Percentiles rank a stretch among this genome's conserved stretches.
Conservation (phyloP, 2,797 vertebrate species). For the Rhinogobio ventralis region DNA sequence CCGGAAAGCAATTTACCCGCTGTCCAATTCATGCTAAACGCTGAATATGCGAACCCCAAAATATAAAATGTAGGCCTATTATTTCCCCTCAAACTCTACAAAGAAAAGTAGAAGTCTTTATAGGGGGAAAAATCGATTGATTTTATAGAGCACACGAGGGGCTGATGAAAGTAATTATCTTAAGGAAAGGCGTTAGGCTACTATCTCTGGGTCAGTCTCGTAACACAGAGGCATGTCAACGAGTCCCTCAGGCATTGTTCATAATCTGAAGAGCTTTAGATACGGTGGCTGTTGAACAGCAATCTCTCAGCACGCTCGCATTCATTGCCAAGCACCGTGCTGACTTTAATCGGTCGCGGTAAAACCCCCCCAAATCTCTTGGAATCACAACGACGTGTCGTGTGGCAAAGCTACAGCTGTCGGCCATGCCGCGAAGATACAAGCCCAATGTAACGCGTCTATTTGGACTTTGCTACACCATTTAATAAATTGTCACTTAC, state of each 20-base stretch:
- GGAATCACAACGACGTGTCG: slow-evolving; percentile 50
- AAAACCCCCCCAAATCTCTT: slow-evolving; percentile 47
- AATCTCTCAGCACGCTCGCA: slow-evolving; percentile 66
- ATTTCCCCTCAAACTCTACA: not conserved
- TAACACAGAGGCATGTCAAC: slow-evolving; percentile 64
- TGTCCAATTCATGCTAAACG: not conserved
- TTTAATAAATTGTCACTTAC: slow-evolving; percentile 22
- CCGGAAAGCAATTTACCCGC: slow-evolving; percentile 4
- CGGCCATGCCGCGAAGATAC: slow-evolving; percentile 39
- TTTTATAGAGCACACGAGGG: slow-evolving; percentile 6
- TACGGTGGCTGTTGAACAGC: slow-evolving; percentile 63
- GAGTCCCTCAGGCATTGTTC: slow-evolving; percentile 68
- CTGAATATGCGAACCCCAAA: not conserved
- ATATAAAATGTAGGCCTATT: not conserved
- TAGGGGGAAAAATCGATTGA: not conserved
- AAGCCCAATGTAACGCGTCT: not conserved
- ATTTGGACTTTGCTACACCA: not conserved
- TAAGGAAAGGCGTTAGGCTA: slow-evolving; percentile 4
- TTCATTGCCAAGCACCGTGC: slow-evolving; percentile 4
- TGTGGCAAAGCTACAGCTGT: slow-evolving; percentile 35
- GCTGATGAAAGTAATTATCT: not conserved
- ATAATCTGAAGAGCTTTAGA: slow-evolving; percentile 72
- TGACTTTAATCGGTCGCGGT: slow-evolving; percentile 21
- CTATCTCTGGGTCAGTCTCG: slow-evolving; percentile 41
- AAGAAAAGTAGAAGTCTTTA: not conserved